Base-by-base conservation (phyloP, 2,888 invertebrate species). In the Kuschelorhynchus macadamiae region DNA sequence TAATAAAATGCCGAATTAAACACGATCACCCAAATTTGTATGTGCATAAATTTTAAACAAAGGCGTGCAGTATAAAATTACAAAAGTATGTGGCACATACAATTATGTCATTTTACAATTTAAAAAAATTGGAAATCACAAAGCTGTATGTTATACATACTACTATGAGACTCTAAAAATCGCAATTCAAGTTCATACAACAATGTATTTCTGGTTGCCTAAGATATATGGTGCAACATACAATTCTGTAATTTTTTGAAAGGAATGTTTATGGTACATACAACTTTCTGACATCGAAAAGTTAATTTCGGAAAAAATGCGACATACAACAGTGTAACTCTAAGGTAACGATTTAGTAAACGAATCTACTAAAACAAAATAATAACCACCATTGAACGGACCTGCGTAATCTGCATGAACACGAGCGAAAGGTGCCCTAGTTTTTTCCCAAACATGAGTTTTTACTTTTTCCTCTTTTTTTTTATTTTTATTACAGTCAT, bases 261-360 rank as follows among this genome's bases (percentile, higher is more conserved):
- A 49, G 25, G 25, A 12, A 30, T 12, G 25, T 4, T 46, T 46
- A 16, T 16, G 18, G 21, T 12, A 21, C 49, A 49, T 49, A 21
- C 49, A 21, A 49, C 49, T 49, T 49, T 49, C 3, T 25, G 49
- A 18, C 11, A 5, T 8, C 18, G 2, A 49, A 49, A 49, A 49
- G 21, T 49, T 21, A 21, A 49, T 49, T 49, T 49, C 30, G 49
- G 25, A 49, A 49, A 44, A 44, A 44, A 44, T 44, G 44, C 44
- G 44, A 44, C 44, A 44, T 44, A 44, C 44, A 44, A 44, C 44
- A 44, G 44, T 44, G 17, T 44, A 44, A 44, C 18, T 44, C 44
- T 44, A 16, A 44, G 44, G 4, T 25, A 25, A 25, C 25, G 25
- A 25, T 25, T n/a, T n/a, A n/a, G n/a, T n/a, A n/a, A n/a, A n/a